Evolutionary conservation across 2,797 vertebrate species (phyloP).

Genomic region (Gorsachius magnificus): DNA sequence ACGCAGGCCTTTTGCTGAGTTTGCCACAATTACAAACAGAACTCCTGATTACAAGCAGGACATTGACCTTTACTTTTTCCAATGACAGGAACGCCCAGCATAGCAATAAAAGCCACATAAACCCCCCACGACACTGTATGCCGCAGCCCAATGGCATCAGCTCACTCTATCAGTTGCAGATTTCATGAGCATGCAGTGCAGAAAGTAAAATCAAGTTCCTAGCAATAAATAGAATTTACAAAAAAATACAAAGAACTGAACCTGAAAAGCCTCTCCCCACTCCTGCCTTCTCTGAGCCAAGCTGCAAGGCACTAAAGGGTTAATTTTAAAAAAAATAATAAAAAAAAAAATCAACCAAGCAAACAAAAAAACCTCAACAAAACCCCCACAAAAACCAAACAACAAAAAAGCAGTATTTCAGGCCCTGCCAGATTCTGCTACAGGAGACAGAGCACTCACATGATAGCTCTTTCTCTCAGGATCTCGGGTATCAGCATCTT

Average conservation of each 20-base stretch:
- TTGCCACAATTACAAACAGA: not conserved
- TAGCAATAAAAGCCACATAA: not conserved
- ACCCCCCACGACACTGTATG: not conserved
- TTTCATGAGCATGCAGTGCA: not conserved
- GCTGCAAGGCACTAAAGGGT: not conserved
- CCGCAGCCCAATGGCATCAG: not conserved
- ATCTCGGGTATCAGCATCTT: not conserved
- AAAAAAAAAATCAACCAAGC: no score
- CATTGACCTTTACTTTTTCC: not conserved
- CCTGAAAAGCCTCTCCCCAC: not conserved
- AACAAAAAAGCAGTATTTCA: not conserved
- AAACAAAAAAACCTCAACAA: no score
- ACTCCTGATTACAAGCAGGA: not conserved
- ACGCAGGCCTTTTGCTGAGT: not conserved
- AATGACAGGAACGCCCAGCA: not conserved
- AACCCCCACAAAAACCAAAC: no score
- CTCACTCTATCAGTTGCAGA: not conserved
- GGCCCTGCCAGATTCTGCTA: not conserved
- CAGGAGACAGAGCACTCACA: accelerated
- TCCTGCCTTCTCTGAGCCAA: not conserved
- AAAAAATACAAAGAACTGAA: not conserved
- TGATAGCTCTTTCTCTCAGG: not conserved
- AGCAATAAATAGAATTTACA: not conserved
- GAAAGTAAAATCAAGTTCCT: not conserved
- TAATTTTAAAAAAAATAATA: not conserved